A percentile compares a stretch with the other conserved stretches of the same genome.
Evolutionary conservation across 2,113 vertebrate species (phyloP).

Genomic region (Panthera leo): DNA sequence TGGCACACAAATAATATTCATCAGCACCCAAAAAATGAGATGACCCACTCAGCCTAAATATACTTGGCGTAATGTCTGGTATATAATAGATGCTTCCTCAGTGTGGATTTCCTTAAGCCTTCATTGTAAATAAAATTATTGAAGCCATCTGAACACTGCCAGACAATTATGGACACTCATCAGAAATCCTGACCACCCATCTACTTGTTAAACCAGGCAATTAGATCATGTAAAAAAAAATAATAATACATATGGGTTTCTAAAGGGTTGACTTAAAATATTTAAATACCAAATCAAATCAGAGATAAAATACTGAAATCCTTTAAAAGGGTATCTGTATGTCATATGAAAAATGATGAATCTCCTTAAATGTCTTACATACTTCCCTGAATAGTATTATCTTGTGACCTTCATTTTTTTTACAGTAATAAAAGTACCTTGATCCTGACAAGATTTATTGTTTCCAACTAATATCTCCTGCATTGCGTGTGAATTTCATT

Average conservation of each 20-base stretch:
- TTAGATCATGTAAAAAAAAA: constrained; percentile 15
- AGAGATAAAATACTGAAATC: constrained; percentile 62
- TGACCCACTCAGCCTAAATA: neutral
- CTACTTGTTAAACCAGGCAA: constrained; percentile 17
- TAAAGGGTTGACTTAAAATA: constrained; percentile 51
- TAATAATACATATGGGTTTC: neutral
- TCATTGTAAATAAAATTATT: neutral
- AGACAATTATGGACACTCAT: neutral
- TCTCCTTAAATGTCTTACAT: constrained; percentile 71
- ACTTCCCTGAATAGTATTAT: constrained; percentile 76
- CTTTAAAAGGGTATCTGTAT: constrained; percentile 62
- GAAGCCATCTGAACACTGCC: neutral
- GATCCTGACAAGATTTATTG: constrained; percentile 88
- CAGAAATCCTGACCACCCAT: neutral
- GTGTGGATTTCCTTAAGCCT: neutral
- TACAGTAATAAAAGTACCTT: constrained; percentile 79
- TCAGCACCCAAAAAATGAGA: neutral
- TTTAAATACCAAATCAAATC: constrained; percentile 67
- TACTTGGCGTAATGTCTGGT: neutral
- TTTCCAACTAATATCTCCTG: constrained; percentile 84
- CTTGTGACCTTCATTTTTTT: constrained; percentile 87
- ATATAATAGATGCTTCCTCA: neutral
- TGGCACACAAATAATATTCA: neutral
- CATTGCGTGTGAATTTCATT: constrained; percentile 85
- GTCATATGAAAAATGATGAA: constrained; percentile 63